Conservation (phyloP, 2,113 vertebrate species). For the Sminthopsis crassicaudata region DNA sequence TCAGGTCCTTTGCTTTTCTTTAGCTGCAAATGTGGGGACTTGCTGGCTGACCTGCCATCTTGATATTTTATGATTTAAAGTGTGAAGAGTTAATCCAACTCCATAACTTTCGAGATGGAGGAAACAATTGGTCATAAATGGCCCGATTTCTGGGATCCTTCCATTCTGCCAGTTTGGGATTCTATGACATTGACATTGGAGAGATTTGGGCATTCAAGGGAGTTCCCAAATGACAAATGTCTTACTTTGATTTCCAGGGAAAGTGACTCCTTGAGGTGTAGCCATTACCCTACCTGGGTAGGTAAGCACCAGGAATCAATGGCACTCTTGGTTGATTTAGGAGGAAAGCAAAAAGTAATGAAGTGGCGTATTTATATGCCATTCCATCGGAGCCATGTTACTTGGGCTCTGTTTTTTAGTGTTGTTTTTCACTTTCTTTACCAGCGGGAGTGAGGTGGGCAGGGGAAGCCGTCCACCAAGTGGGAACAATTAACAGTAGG, state of each 20-base stretch:
- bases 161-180: not conserved
- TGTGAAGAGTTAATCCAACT: not conserved
- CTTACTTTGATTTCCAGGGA: conserved; percentile 19
- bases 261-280: not conserved
- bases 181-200: not conserved
- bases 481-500: not conserved
- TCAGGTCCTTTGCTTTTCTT: not conserved
- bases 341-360: not conserved
- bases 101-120: not conserved
- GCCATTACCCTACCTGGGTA: conserved; percentile 5
- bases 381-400: not conserved
- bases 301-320: not conserved
- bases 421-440: conserved; percentile 1
- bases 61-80: not conserved
- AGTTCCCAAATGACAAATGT: conserved; percentile 4
- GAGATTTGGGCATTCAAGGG: not conserved
- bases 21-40: not conserved
- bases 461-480: not conserved
- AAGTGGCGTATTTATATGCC: not conserved
- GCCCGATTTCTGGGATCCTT: not conserved
- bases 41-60: not conserved
- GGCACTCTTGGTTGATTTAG: not conserved
- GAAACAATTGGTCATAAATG: not conserved
- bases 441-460: not conserved
- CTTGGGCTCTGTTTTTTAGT: not conserved